Percentiles rank a stretch among this genome's conserved stretches.
phyloP scores from a whole-genome alignment of 2,797 vertebrate species.

The Tadarida brasiliensis region DNA sequence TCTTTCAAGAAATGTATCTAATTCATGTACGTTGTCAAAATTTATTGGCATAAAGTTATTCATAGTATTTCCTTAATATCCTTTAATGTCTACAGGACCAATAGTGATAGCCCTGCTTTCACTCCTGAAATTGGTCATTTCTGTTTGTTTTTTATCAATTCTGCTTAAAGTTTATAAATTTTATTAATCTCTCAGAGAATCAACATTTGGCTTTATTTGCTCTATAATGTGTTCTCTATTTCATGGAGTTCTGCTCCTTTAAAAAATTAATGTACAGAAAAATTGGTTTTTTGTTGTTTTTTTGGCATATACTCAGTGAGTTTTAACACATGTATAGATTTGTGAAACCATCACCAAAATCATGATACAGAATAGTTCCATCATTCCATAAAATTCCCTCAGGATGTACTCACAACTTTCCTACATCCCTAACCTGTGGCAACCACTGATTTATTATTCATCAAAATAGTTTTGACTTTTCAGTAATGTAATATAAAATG shows the following conservation, averaged over 20 bases:
- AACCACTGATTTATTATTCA: background rate
- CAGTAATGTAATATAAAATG: constrained; percentile 29
- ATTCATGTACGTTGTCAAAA: constrained; percentile 30
- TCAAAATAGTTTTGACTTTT: constrained; percentile 40
- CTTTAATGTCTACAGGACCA: background rate
- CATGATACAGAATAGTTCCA: constrained; percentile 1
- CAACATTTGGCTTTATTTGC: background rate
- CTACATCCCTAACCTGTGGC: background rate
- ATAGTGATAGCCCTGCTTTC: background rate
- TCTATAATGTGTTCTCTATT: constrained; percentile 49
- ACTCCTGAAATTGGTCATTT: constrained; percentile 3
- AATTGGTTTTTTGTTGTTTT: background rate
- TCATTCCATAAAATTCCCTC: background rate
- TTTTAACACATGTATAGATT: constrained; percentile 18
- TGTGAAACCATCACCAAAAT: background rate
- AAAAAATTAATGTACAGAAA: constrained; percentile 17
- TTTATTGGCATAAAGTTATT: constrained; percentile 25
- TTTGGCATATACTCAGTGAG: background rate
- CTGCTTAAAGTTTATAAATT: background rate
- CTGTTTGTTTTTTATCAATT: background rate
- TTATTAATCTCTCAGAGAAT: constrained; percentile 24
- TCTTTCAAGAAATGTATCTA: constrained; percentile 20
- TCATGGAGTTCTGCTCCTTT: background rate
- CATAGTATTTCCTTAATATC: constrained; percentile 4
- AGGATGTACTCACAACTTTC: background rate